These are phyloP conservation scores for Hypercompe scribonia DNA, from an alignment of 2,888 invertebrate species.

Conservation along the genomic window DNA sequence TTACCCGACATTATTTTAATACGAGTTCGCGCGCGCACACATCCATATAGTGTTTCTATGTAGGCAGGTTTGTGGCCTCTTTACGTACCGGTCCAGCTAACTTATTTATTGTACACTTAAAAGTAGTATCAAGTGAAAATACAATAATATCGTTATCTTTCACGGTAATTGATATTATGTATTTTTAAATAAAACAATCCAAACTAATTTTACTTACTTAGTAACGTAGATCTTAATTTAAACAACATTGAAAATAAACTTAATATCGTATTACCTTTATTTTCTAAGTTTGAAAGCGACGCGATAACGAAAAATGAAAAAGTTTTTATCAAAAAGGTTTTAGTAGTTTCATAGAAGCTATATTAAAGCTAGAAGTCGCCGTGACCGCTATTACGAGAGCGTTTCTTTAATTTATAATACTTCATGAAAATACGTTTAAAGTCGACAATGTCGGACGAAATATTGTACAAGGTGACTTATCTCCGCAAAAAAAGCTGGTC, in stretches of 20 bases:
- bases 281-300: background rate
- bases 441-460: slow-evolving; percentile 56
- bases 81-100: slow-evolving; percentile 46
- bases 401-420: slow-evolving; percentile 21
- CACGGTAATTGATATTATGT: slow-evolving; percentile 27
- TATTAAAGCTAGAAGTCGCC: slow-evolving; percentile 16
- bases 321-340: slow-evolving; percentile 22
- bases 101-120: slow-evolving; percentile 44
- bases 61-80: slow-evolving; percentile 66
- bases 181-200: slow-evolving; percentile 9
- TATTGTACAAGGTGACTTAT: slow-evolving; percentile 63
- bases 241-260: background rate
- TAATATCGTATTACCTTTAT: background rate
- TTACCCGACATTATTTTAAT: slow-evolving; percentile 53
- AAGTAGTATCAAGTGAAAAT: slow-evolving; percentile 45
- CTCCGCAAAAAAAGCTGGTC: slow-evolving; percentile 34
- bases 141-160: slow-evolving; percentile 33
- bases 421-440: slow-evolving; percentile 48
- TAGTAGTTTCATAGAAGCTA: slow-evolving; percentile 26
- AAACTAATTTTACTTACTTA: background rate
- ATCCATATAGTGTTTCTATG: slow-evolving; percentile 27
- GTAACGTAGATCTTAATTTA: background rate
- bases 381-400: slow-evolving; percentile 22
- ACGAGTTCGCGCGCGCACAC: slow-evolving; percentile 57
- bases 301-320: slow-evolving; percentile 5